These are phyloP conservation scores for Plecotus auritus DNA, from an alignment of 2,113 vertebrate genomes.

Conservation along the genomic window DNA sequence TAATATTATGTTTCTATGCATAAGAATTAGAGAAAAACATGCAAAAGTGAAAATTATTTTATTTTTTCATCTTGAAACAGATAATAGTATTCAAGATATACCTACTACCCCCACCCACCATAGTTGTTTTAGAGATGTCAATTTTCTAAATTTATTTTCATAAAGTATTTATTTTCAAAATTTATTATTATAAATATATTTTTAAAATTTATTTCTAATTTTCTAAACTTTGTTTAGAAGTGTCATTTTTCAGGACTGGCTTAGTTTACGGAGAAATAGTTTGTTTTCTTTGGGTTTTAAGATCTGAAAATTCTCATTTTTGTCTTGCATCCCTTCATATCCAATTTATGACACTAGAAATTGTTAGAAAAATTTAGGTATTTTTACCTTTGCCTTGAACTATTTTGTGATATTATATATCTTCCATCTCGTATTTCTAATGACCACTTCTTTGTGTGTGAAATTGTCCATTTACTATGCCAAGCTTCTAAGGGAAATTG, in stretches of 20 bases:
- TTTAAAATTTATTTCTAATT: background rate
- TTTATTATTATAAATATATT: background rate
- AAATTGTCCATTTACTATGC: background rate
- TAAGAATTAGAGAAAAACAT: background rate
- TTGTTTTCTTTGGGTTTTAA: background rate
- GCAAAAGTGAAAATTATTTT: background rate
- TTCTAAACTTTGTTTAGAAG: background rate
- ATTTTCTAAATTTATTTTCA: background rate
- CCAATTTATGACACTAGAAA: background rate
- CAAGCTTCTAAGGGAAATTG: background rate
- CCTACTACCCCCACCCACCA: too few relatives aligned
- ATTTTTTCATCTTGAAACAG: background rate
- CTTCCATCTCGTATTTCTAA: background rate
- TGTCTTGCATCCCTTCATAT: background rate
- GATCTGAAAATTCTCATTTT: background rate
- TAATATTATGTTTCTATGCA: background rate
- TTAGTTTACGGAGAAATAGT: background rate
- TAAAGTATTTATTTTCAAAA: background rate
- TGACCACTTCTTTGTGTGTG: slow-evolving; percentile 9
- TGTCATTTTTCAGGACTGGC: background rate
- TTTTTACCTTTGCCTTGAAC: slow-evolving; percentile 25
- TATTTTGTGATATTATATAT: background rate
- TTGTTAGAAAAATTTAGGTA: background rate
- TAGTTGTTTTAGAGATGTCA: background rate
- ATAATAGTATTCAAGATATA: background rate